phyloP scores from a whole-genome alignment of 1,140 invertebrate species.

The fruit fly (Drosophila melanogaster) region DNA sequence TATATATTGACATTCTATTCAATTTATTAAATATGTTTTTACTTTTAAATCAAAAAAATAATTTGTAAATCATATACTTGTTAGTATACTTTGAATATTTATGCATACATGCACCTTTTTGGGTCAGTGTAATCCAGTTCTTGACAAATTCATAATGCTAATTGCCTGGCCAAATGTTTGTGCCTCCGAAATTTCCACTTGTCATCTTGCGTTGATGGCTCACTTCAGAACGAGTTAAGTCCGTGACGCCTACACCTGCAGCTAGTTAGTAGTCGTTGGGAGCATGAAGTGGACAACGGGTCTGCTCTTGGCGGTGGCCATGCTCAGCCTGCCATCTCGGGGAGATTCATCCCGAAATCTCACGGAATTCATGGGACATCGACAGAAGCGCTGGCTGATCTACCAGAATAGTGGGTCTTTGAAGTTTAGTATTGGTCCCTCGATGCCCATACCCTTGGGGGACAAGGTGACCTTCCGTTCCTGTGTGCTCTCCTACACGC shows the following conservation, averaged over 20 bases:
- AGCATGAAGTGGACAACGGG: conserved; percentile 34
- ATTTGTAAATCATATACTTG: too few species aligned
- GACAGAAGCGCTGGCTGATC: conserved; percentile 64
- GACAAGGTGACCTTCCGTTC: conserved; percentile 75
- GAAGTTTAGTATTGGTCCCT: conserved; percentile 75
- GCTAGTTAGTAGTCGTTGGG: conserved; percentile 43
- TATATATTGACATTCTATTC: background rate
- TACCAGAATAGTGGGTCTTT: conserved; percentile 68
- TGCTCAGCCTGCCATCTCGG: conserved; percentile 9
- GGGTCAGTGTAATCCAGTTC: conserved; percentile 17
- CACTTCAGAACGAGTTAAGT: conserved; percentile 21
- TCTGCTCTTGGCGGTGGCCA: conserved; percentile 21
- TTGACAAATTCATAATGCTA: conserved; percentile 36
- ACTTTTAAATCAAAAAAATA: too few species aligned
- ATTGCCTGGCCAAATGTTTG: conserved; percentile 54
- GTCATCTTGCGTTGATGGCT: conserved; percentile 27
- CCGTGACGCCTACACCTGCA: conserved; percentile 33
- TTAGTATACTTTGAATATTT: background rate
- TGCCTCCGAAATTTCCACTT: conserved; percentile 34
- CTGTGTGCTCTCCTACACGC: conserved; percentile 62
- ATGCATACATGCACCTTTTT: background rate
- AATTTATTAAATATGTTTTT: too few species aligned
- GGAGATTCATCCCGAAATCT: conserved; percentile 40
- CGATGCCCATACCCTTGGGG: conserved; percentile 62
- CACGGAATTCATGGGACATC: conserved; percentile 62